A percentile compares a stretch with the other conserved stretches of the same genome.
phyloP scores from a whole-genome alignment of 2,113 vertebrate genomes.

The Lophochroa leadbeateri region DNA sequence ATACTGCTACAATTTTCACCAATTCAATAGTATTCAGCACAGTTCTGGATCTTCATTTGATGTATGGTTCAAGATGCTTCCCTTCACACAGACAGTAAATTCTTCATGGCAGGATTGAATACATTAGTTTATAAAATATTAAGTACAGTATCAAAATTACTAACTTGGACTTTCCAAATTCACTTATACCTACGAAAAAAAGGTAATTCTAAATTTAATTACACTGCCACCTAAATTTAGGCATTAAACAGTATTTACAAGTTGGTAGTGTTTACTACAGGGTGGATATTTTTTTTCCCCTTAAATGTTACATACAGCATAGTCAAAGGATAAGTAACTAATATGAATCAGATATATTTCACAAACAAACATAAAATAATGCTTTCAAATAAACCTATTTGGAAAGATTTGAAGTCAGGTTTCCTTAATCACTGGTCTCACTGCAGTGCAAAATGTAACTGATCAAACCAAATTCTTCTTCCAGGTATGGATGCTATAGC shows the following conservation, averaged over 20 bases:
- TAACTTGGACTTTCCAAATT: neutral
- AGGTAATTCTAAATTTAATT: neutral
- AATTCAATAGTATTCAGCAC: neutral
- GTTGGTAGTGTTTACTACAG: neutral
- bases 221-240: neutral
- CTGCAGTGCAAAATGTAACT: neutral
- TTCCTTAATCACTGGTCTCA: neutral
- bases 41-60: neutral
- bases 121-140: neutral
- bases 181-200: neutral
- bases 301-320: neutral
- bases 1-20: neutral
- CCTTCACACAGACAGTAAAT: neutral
- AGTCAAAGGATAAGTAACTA: neutral
- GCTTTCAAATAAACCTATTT: neutral
- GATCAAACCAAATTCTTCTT: neutral
- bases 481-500: neutral
- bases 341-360: neutral
- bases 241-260: neutral
- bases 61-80: neutral
- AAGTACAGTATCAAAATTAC: neutral
- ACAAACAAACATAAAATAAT: neutral
- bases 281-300: neutral
- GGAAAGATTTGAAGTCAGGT: neutral
- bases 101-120: neutral